Conservation (phyloP, 2,113 vertebrate genomes). For the Hemicordylus capensis region DNA sequence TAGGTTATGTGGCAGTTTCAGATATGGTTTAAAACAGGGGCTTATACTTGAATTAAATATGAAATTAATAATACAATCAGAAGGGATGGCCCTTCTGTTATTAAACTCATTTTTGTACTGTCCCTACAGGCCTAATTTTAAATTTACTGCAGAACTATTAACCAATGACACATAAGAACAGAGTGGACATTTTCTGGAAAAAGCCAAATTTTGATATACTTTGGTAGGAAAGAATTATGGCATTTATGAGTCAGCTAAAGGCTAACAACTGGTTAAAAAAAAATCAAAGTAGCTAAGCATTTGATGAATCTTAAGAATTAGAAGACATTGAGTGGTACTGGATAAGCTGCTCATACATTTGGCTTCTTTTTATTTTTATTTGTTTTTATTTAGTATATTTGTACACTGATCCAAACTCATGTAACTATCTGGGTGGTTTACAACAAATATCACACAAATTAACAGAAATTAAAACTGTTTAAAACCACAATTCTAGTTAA, state of each 20-base stretch:
- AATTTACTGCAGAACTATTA: not conserved
- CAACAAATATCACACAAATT: too few relatives aligned
- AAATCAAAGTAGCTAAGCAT: not conserved
- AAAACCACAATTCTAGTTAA: too few relatives aligned
- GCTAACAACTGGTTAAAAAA: not conserved
- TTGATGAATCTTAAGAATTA: conserved; percentile 13
- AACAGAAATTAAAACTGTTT: too few relatives aligned
- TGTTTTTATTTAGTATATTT: too few relatives aligned
- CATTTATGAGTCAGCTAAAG: not conserved
- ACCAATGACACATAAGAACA: conserved; percentile 21
- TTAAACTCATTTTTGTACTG: conserved; percentile 33
- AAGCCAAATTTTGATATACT: conserved; percentile 21
- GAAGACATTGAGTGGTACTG: not conserved
- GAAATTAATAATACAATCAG: conserved; percentile 32
- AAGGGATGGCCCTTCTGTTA: not conserved
- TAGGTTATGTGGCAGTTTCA: not conserved
- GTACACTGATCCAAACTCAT: too few relatives aligned
- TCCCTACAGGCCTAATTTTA: conserved; percentile 23
- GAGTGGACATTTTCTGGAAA: conserved; percentile 15
- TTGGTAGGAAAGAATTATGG: accelerated
- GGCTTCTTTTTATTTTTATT: not conserved
- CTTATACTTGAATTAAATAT: conserved; percentile 24
- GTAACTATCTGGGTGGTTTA: too few relatives aligned
- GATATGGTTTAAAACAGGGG: not conserved
- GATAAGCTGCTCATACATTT: not conserved